Conservation (phyloP, 2,797 vertebrate genomes). For the Mareca penelope region DNA sequence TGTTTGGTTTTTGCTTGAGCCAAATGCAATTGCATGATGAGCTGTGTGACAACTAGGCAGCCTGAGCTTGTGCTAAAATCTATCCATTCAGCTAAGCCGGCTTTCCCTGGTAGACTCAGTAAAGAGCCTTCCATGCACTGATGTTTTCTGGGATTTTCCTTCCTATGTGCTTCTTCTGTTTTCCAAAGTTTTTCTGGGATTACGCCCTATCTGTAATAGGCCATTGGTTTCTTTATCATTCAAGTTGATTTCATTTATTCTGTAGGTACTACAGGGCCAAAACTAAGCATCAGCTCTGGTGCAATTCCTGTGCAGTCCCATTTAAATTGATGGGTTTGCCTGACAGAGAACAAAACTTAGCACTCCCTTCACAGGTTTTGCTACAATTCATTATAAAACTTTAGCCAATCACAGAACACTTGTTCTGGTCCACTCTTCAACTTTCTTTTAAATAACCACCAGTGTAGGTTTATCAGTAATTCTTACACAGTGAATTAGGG, state of each 20-base stretch:
- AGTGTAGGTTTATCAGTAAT: background rate
- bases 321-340: background rate
- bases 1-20: background rate
- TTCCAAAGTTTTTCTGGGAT: background rate
- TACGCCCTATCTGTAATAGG: background rate
- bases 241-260: background rate
- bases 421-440: background rate
- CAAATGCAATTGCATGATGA: background rate
- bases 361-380: background rate
- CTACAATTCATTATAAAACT: background rate
- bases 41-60: background rate
- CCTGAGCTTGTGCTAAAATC: background rate
- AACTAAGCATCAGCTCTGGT: background rate
- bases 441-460: background rate
- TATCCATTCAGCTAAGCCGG: background rate
- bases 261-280: background rate
- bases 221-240: background rate
- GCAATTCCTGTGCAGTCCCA: background rate
- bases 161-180: background rate
- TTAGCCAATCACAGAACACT: background rate
- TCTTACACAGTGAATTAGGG: background rate
- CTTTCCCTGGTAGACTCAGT: background rate
- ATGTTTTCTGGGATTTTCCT: background rate
- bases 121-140: rapidly evolving
- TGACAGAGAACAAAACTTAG: background rate